Base-by-base conservation (phyloP, 2,797 vertebrate species). In the Periophthalmus magnuspinnatus region DNA sequence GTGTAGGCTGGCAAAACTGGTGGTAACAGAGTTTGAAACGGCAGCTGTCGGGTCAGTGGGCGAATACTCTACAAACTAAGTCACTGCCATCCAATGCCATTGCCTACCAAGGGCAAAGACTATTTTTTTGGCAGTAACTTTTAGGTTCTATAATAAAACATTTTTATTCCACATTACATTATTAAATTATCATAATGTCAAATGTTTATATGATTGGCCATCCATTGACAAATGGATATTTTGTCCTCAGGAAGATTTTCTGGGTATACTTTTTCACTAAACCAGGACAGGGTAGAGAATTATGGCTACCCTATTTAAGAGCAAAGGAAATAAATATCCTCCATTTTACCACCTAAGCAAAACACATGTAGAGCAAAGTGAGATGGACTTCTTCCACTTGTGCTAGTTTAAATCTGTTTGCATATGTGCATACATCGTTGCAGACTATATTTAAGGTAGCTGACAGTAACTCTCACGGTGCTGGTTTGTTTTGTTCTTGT, bases 391-490 rank as follows among this genome's bases (percentile, higher is more conserved):
- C 32, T 67, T 28, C 55, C n/a, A 22, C 56, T 14, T 63, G 38
- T 14, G 32, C 17, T 65, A 17, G 0, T 69, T 72, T 65, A 22
- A 55, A 69, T 71, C 50, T 55, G 9, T 58, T 19, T 28, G 24
- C 60, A 45, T 14, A 45, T 22, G 21, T 13, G 67, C 3, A 61
- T 62, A 36, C 7, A 60, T 69, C 58, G 10, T 1, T 41, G 75
- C 66, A 36, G 45, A 2, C 36, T 67, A 67, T 68, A 78, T 80
- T 61, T 68, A 77, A 72, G 58, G 71, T 67, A 64, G 5, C 57
- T 16, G 71, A 50, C 57, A 69, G 62, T 10, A 47, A 64, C 71
- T 48, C 58, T 72, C 45, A 19, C 10, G 24, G 57, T 2, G 36
- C 66, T 24, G 50, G 64, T 80, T 71, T 68, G 63, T 71, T 57